Evolutionary conservation across 1,140 invertebrate species (phyloP).

Genomic region (Adelges cooleyi): DNA sequence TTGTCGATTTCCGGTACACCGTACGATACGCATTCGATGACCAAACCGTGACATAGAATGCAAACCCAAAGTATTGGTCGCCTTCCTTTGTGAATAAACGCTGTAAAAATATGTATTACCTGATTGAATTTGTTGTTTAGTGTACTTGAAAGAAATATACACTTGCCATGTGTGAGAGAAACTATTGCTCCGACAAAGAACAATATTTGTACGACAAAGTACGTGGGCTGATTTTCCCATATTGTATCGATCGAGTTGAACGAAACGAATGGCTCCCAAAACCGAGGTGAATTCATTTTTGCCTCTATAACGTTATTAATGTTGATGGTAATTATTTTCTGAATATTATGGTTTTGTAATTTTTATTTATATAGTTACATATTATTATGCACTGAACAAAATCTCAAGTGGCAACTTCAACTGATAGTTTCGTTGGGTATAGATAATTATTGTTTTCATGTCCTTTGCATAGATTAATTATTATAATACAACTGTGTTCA

Average conservation of each 20-base stretch:
- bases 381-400: no score
- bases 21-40: conserved; percentile 50
- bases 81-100: conserved; percentile 51
- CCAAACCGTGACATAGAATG: conserved; percentile 52
- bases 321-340: no score
- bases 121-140: neutral
- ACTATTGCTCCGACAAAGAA: conserved; percentile 44
- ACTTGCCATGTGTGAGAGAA: conserved; percentile 38
- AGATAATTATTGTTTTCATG: no score
- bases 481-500: no score
- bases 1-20: conserved; percentile 55
- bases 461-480: no score
- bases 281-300: conserved; percentile 36
- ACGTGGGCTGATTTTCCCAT: conserved; percentile 49
- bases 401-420: no score
- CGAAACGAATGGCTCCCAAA: conserved; percentile 45
- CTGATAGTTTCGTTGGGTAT: no score
- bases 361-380: no score
- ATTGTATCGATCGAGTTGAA: conserved; percentile 40
- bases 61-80: conserved; percentile 59
- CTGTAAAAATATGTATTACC: conserved; percentile 38
- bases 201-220: conserved; percentile 44
- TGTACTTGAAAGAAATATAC: neutral
- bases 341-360: no score
- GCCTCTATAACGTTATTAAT: no score